Conservation (phyloP, 2,113 vertebrate species). For the Carassius carassius region DNA sequence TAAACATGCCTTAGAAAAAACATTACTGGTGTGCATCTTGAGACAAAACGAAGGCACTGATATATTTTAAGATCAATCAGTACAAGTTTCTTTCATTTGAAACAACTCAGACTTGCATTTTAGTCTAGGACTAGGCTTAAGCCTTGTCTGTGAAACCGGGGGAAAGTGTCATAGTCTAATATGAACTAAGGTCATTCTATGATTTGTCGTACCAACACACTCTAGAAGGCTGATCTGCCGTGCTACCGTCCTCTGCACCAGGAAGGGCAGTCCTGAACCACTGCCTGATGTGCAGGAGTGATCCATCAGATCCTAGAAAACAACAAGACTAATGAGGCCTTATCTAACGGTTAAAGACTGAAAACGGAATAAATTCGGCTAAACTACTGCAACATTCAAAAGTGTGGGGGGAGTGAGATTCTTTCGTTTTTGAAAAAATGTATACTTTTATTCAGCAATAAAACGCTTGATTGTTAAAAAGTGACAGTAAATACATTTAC, state of each 20-base stretch:
- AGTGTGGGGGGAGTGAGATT: background rate
- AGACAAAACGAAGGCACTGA: too few species aligned
- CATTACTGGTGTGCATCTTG: too few species aligned
- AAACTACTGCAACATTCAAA: background rate
- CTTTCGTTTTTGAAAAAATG: background rate
- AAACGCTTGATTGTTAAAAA: background rate
- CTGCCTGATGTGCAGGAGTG: constrained; percentile 97
- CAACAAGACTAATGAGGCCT: constrained; percentile 11
- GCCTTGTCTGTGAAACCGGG: too few species aligned
- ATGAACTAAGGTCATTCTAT: too few species aligned
- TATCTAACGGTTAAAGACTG: background rate
- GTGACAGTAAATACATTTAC: background rate
- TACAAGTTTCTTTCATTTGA: too few species aligned
- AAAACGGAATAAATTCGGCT: constrained; percentile 1
- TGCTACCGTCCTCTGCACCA: constrained; percentile 96
- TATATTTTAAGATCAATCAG: too few species aligned
- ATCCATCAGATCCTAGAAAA: constrained; percentile 88
- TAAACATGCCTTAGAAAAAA: too few species aligned
- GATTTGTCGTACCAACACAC: constrained; percentile 84
- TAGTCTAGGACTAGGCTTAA: too few species aligned
- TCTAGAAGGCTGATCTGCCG: constrained; percentile 95
- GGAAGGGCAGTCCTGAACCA: constrained; percentile 96
- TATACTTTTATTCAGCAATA: background rate
- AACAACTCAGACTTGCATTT: too few species aligned
- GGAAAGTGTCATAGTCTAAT: background rate